Evolutionary conservation across 2,797 vertebrate genomes (phyloP), one percentile per base, ranked within the genome.

Genomic region (Sternarchorhynchus goeldii): DNA sequence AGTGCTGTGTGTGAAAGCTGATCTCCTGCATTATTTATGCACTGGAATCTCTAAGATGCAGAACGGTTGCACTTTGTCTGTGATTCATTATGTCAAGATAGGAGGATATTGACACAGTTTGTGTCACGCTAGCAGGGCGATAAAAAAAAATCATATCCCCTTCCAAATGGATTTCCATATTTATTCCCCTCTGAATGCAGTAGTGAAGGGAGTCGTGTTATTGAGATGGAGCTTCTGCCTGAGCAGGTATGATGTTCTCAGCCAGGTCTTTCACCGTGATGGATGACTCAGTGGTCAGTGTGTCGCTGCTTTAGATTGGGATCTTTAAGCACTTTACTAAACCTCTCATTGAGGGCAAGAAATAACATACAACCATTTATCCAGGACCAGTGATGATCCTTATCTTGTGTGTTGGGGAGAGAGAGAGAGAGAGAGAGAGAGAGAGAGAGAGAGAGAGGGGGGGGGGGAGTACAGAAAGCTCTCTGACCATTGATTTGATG

Each of bases 211-310:
- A 83, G 85, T 78, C 86, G 72, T 89, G 88, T 90, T 90, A 93
- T 91, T 92, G 90, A 90, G 90, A 93, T 91, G 87, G 91, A 92
- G 88, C 85, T 84, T 73, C 83, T 85, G 70, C 81, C 87, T 90
- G 89, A 91, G 84, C 73, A 86, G 86, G 88, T 88, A 88, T 89
- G 90, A 92, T 90, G 87, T 89, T 86, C 86, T 78, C 82, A 60
- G 60, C 79, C 73, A 29, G 78, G 85, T 84, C 83, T 80, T 77
- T 39, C 64, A 76, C 77, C 84, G 83, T 84, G 90, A 90, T 88
- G 58, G 83, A 92, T 88, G 69, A 84, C 81, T 91, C 83, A 86
- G 80, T 88, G 85, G 76, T 70, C 57, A 0, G 56, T 59, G 70
- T 16, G 59, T 76, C 75, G 83, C 78, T 82, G 84, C 75, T 73